phyloP scores from a whole-genome alignment of 2,888 invertebrate genomes.

The Eupithecia tripunctaria region DNA sequence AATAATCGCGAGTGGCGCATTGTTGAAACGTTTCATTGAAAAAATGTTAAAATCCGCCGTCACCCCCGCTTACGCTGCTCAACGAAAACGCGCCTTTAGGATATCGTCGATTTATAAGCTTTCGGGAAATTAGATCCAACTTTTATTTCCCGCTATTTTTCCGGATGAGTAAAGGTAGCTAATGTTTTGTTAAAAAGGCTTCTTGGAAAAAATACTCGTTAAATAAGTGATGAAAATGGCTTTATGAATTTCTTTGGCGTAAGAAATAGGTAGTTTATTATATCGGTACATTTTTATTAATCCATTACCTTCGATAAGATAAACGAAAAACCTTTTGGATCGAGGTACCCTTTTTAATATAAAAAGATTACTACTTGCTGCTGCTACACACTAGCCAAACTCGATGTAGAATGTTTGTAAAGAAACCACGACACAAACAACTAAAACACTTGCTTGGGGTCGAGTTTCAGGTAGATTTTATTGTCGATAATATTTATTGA shows the following conservation, averaged over 20 bases:
- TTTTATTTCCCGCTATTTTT: neutral
- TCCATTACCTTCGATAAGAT: slow-evolving; percentile 4
- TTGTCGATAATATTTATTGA: too few species aligned
- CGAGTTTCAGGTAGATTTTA: too few species aligned
- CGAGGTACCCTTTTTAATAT: neutral
- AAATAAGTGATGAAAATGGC: slow-evolving; percentile 3
- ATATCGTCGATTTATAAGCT: neutral
- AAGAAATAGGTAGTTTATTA: neutral
- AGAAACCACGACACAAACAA: too few species aligned
- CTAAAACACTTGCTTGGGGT: too few species aligned
- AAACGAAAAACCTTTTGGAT: neutral
- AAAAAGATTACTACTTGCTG: neutral
- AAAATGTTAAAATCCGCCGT: neutral
- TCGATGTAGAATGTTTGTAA: too few species aligned
- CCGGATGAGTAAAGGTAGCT: neutral
- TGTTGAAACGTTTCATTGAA: neutral
- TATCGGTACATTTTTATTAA: slow-evolving; percentile 4
- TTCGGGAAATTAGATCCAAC: neutral
- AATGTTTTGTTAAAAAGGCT: neutral
- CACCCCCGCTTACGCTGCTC: neutral
- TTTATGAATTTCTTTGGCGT: slow-evolving; percentile 13
- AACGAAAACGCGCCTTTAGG: neutral
- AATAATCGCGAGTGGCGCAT: neutral
- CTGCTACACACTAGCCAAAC: neutral
- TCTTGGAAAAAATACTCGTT: neutral